Evolutionary conservation across 2,113 vertebrate species (phyloP), one percentile per base, ranked within the genome.

Genomic region (Euleptes europaea): DNA sequence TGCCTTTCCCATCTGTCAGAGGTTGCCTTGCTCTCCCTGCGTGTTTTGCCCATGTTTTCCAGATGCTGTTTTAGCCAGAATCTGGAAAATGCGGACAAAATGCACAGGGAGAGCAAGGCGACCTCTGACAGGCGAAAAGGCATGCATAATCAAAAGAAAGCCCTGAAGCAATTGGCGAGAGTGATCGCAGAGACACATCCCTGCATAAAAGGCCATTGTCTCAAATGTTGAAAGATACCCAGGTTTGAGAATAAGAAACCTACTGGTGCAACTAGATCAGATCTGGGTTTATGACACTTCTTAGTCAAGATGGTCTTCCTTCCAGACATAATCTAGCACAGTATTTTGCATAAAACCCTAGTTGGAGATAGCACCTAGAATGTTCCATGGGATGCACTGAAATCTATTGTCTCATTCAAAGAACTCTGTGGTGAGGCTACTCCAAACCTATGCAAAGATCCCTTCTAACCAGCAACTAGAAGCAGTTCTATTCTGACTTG

Each of bases 331-430:
- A 10, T 33, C 4, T n/a, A 42, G 19, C 57, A 57, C 80, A 19
- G 42, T 0, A 0, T 19, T n/a, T 33, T 0, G 0, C 69, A 42
- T 0, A 0, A 21, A 7, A 0, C 5, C 63, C 12, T 63, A 63
- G 8, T 0, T 1, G 21, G 14, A 47, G 1, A 3, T 12, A 2
- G 35, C 35, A 74, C 9, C 8, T n/a, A 65, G n/a, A 60, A 71
- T 35, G 26, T 69, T 19, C 33, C 17, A 40, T 28, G 4, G 74
- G 65, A 78, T 47, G 72, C 35, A 60, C 10, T 12, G 21, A 60
- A 72, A 40, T 47, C 10, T 11, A 3, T 13, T n/a, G 70, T 63
- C n/a, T 65, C 28, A 66, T n/a, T n/a, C 28, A 70, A 70, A 60
- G 51, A 82, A 60, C 7, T 9, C 35, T 76, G 28, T 35, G 42